These are phyloP conservation scores for Pseudomyrmex gracilis DNA, from an alignment of 1,140 invertebrate species.

Conservation along the genomic window DNA sequence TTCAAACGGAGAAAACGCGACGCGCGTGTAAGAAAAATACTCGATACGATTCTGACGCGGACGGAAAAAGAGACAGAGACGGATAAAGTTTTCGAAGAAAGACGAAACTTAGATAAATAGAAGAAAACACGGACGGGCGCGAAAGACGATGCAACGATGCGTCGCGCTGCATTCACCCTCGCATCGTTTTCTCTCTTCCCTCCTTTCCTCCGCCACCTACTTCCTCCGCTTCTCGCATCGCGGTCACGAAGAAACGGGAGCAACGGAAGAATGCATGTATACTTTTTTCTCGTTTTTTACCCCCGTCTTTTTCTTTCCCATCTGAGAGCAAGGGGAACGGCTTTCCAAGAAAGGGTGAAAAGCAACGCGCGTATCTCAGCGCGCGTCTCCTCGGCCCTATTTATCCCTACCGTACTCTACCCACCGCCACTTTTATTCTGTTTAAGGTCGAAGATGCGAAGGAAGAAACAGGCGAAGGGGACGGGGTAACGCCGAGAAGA, in stretches of 20 bases:
- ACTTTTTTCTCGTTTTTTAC: constrained; percentile 22
- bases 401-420: constrained; percentile 33
- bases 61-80: neutral
- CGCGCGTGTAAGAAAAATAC: neutral
- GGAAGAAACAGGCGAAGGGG: neutral
- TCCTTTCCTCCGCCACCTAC: neutral
- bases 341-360: constrained; percentile 37
- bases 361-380: constrained; percentile 43
- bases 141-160: constrained; percentile 28
- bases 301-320: constrained; percentile 18
- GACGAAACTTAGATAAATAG: neutral
- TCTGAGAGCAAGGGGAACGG: neutral
- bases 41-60: constrained; percentile 4
- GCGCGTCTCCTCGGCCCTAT: constrained; percentile 20
- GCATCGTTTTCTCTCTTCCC: constrained; percentile 11
- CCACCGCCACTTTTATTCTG: constrained; percentile 45
- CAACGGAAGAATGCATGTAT: constrained; percentile 34
- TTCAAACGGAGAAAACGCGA: neutral
- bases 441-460: constrained; percentile 33
- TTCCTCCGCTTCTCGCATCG: constrained; percentile 2
- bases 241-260: constrained; percentile 32
- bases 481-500: neutral
- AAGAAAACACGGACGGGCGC: neutral
- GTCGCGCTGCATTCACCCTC: constrained; percentile 24
- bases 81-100: neutral